Conservation (phyloP, 2,888 invertebrate genomes). For the Philhelius pedissequus region DNA sequence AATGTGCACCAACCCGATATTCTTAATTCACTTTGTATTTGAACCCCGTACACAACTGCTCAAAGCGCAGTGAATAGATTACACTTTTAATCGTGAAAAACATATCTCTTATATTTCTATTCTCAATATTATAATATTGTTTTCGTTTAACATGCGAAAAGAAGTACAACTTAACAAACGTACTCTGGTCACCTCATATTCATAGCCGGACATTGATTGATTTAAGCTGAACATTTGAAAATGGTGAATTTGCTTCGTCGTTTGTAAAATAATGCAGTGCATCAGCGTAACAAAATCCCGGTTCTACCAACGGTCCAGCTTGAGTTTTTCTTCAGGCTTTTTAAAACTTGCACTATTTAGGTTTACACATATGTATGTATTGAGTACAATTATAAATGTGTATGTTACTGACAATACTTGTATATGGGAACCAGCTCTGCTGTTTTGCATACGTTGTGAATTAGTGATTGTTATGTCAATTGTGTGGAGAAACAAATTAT, state of each 20-base stretch:
- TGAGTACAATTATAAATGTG: neutral
- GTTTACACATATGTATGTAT: neutral
- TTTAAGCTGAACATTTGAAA: conserved; percentile 50
- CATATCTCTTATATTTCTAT: too few species aligned
- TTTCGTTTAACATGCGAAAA: too few species aligned
- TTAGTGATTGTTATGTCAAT: conserved; percentile 66
- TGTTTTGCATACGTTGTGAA: conserved; percentile 53
- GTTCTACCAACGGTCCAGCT: neutral
- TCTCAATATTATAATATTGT: too few species aligned
- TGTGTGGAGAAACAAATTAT: conserved; percentile 64
- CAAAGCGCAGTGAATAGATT: too few species aligned
- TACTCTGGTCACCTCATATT: neutral
- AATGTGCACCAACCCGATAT: too few species aligned
- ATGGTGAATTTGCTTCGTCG: conserved; percentile 20
- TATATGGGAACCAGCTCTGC: neutral
- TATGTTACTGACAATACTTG: neutral
- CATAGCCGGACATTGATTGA: conserved; percentile 52
- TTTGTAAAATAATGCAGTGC: neutral
- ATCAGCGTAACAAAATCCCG: neutral
- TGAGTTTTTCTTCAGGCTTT: neutral
- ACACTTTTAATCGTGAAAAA: too few species aligned
- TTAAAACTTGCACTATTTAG: neutral
- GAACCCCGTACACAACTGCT: too few species aligned
- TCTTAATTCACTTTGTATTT: too few species aligned
- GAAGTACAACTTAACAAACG: too few species aligned